Conservation (phyloP, 2,797 vertebrate species). For the Tadarida brasiliensis region DNA sequence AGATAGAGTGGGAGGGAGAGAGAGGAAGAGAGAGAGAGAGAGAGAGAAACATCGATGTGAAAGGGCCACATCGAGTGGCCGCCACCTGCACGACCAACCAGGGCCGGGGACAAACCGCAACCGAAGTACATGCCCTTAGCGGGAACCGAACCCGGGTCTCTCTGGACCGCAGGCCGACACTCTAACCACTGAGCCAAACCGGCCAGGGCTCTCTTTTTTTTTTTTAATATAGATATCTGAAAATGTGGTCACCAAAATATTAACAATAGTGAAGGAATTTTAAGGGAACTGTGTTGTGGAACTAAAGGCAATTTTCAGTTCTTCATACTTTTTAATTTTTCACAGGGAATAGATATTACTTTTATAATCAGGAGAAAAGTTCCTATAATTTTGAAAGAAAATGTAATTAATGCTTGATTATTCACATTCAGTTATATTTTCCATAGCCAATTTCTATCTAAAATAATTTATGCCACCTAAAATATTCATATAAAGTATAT, state of each 20-base stretch:
- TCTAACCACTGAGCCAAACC: too few relatives aligned
- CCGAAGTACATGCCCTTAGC: too few relatives aligned
- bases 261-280: slow-evolving; percentile 49
- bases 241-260: background rate
- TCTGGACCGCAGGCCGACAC: too few relatives aligned
- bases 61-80: too few relatives aligned
- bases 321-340: background rate
- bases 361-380: slow-evolving; percentile 2
- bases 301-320: slow-evolving; percentile 26
- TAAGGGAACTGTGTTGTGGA: slow-evolving; percentile 1
- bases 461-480: slow-evolving; percentile 48
- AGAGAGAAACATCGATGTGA: too few relatives aligned
- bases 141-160: too few relatives aligned
- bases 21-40: too few relatives aligned
- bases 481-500: slow-evolving; percentile 16
- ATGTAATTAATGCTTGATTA: background rate
- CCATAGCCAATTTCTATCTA: slow-evolving; percentile 18
- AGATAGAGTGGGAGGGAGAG: too few relatives aligned
- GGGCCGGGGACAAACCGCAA: too few relatives aligned
- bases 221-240: background rate
- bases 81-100: too few relatives aligned
- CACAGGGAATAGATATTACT: background rate
- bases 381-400: slow-evolving; percentile 35
- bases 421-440: slow-evolving; percentile 39
- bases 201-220: too few relatives aligned